Conservation (phyloP, 2,888 invertebrate species). For the Habroteleia sp. region DNA sequence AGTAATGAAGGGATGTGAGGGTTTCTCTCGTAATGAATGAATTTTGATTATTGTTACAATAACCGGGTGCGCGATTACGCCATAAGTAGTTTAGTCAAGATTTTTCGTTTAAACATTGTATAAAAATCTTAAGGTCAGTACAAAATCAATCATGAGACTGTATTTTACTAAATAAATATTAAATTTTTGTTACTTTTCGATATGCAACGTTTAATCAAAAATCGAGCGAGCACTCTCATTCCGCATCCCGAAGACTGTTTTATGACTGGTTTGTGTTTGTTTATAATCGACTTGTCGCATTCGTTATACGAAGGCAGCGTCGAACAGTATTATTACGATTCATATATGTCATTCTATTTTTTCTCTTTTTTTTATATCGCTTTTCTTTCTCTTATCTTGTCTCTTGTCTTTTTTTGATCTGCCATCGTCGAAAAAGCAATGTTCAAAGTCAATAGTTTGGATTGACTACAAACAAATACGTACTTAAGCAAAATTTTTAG, state of each 20-base stretch:
- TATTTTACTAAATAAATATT: constrained; percentile 16
- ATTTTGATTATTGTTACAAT: too few relatives aligned
- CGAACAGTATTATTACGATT: constrained; percentile 76
- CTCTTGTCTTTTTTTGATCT: constrained; percentile 27
- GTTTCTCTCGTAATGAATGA: constrained; percentile 34
- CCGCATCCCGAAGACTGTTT: constrained; percentile 62
- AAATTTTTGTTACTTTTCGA: constrained; percentile 24
- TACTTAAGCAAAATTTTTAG: constrained; percentile 1
- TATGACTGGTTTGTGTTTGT: constrained; percentile 57
- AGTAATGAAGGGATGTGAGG: constrained; percentile 40
- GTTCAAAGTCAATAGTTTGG: constrained; percentile 17
- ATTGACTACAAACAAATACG: neutral
- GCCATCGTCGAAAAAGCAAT: constrained; percentile 42
- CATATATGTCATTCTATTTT: constrained; percentile 57
- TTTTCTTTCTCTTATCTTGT: constrained; percentile 15
- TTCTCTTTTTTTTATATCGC: constrained; percentile 27
- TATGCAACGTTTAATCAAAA: constrained; percentile 11
- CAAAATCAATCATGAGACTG: constrained; percentile 45
- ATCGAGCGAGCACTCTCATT: constrained; percentile 50
- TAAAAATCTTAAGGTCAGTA: constrained; percentile 36
- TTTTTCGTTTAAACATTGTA: constrained; percentile 15
- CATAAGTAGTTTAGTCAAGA: constrained; percentile 24
- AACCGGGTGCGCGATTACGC: too few relatives aligned
- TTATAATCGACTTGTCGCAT: constrained; percentile 53
- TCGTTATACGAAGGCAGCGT: constrained; percentile 63